Base-by-base conservation (phyloP, 2,888 invertebrate genomes). In the Unio delphinus region DNA sequence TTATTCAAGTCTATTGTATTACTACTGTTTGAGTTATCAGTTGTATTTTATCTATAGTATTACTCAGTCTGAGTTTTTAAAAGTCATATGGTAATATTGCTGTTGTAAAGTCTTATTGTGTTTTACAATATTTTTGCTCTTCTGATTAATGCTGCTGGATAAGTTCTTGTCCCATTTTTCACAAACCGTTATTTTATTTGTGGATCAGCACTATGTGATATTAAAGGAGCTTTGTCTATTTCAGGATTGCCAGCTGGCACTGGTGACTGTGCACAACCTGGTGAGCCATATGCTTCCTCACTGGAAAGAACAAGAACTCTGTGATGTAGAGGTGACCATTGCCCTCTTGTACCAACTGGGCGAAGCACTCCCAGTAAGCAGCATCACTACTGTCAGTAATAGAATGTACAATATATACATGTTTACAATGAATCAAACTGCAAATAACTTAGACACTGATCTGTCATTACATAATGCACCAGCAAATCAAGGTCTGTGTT, bases 311-410 rank as follows among this genome's bases (percentile, higher is more conserved):
- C 75, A 87, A 55, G 80, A 89, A 45, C 90, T 90, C 76, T 83
- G 89, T 74, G 92, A 92, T 73, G 89, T 92, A 5, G 92, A 92
- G 84, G 88, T 91, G 64, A 91, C 91, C 11, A 87, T 92, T 20
- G 86, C 89, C 17, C 84, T 92, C 64, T 80, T 92, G 68, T 92
- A 92, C 80, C 88, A 89, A 69, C 82, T 92, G 45, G 92, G 91
- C 23, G 92, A 92, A 85, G 91, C 91, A 28, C 76, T 91, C 54
- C 90, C 91, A 60, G 88, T 89, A 73, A 82, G 84, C 83, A 61
- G 26, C 8, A 55, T 20, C 11, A 67, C 23, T 30, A n/a, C 26
- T 60, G 23, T 5, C 7, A 60, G 6, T 45, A 11, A 45, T 3
- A 15, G 45, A 45, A 45, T 45, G 15, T 45, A 45, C 45, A 3